A percentile compares a stretch with the other conserved stretches of the same genome.
Conservation (phyloP, 2,888 invertebrate genomes). For the Tetranychus piercei region DNA sequence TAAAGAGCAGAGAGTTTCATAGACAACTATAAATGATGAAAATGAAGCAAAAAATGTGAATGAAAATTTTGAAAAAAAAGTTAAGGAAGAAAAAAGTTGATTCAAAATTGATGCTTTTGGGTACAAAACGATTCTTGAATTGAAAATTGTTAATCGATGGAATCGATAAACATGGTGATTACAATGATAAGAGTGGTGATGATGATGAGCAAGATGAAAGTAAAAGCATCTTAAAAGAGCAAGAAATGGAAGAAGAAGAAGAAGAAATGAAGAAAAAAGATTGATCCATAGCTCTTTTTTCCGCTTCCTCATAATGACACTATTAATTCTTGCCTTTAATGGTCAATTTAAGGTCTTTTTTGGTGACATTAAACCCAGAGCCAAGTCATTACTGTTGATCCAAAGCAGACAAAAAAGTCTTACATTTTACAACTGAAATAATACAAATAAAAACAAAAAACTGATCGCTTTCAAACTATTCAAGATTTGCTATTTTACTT, state of each 20-base stretch:
- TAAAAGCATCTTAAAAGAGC: not conserved
- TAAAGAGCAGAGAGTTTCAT: no score
- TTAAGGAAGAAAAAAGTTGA: not conserved
- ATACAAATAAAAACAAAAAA: no score
- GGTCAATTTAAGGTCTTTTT: constrained; percentile 1
- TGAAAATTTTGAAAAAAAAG: not conserved
- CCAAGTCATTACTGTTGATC: not conserved
- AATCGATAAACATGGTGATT: not conserved
- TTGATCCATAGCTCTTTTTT: not conserved
- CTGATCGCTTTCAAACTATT: no score
- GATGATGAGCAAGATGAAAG: not conserved
- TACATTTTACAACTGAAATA: no score
- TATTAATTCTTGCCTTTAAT: not conserved
- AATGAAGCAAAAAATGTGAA: no score
- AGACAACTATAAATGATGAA: no score
- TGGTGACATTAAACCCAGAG: not conserved
- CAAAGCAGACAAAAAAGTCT: no score
- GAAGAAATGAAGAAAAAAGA: not conserved
- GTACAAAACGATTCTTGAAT: not conserved
- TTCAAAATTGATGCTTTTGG: not conserved
- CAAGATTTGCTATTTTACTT: no score
- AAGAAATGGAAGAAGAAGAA: not conserved
- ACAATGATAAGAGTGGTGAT: not conserved
- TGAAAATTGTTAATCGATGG: not conserved
- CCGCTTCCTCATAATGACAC: not conserved